Evolutionary conservation across 64 coral and sea anemone genomes (phyloP).

Genomic region (Stylophora pistillata): DNA sequence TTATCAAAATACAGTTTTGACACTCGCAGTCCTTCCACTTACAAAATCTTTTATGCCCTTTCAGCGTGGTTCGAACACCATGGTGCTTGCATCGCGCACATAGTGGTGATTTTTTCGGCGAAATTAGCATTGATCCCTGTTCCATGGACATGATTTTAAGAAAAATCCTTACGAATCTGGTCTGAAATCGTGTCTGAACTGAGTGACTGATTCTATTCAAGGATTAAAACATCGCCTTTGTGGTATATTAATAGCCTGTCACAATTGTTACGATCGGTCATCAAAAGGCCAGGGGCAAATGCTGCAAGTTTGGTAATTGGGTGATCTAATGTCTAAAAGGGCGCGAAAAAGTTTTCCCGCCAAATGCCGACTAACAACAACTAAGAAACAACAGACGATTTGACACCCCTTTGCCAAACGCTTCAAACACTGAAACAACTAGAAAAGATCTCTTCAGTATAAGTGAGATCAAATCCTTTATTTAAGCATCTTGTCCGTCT

Average conservation of each 20-base stretch:
- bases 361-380: neutral
- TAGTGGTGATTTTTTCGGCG: conserved; percentile 54
- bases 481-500: too few relatives aligned
- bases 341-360: conserved; percentile 37
- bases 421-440: neutral
- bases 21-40: conserved; percentile 68
- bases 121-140: neutral
- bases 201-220: neutral
- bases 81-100: conserved; percentile 71
- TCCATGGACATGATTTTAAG: neutral
- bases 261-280: conserved; percentile 21
- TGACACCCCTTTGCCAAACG: too few relatives aligned
- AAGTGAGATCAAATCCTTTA: too few relatives aligned
- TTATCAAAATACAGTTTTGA: conserved; percentile 63
- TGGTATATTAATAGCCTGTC: neutral
- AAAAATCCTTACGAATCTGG: neutral
- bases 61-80: conserved; percentile 46
- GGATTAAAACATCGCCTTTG: too few relatives aligned
- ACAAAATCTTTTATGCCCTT: conserved; percentile 68
- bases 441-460: neutral
- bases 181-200: neutral
- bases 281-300: neutral
- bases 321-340: neutral
- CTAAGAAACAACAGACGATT: too few relatives aligned
- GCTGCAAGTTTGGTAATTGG: too few relatives aligned